Evolutionary conservation across 2,797 vertebrate species (phyloP), one percentile per base, ranked within the genome.

Genomic region (Schizopygopsis pylzovi): DNA sequence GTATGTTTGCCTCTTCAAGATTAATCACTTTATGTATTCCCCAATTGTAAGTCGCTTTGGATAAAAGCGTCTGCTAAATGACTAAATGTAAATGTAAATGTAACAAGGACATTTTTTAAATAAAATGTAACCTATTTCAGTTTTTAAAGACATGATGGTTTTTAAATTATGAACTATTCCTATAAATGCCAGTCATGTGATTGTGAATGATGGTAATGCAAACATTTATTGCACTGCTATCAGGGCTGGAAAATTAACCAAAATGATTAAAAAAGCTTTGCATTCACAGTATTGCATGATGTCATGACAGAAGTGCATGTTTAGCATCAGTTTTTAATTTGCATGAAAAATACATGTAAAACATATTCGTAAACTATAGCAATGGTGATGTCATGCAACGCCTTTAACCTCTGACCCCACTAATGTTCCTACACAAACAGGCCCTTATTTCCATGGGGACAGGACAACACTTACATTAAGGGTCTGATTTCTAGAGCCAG

Each of bases 401-500:
- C 49, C 7, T 59, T 37, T 79, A 54, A 85, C 83, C 76, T 79
- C 25, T 71, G 76, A 79, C 75, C 76, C 76, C 49, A 72, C 12
- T 45, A 28, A 59, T 56, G 63, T 79, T 47, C 71, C 61, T 79
- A 45, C 22, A 59, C 76, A 85, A 79, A 79, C 76, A 85, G 13
- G 12, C 7, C 4, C 15, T 56, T 71, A 85, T 78, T 79, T 79
- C 83, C 65, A 79, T 79, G 18, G 83, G 65, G 76, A 85, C 49
- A 16, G 11, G 49, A 68, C n/a, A 79, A 79, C 39, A 56, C 47
- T 47, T 78, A 70, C 11, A 47, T 22, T 25, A 47, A 20, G 7
- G 47, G 49, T 68, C 33, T 78, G 59, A 68, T 84, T 84, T 84
- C 22, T 37, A 71, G 41, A 79, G 65, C 83, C 83, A 70, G 65